A percentile compares a stretch with the other conserved stretches of the same genome.
phyloP scores from a whole-genome alignment of 2,113 vertebrate species.

The Hemiprocne comata region DNA sequence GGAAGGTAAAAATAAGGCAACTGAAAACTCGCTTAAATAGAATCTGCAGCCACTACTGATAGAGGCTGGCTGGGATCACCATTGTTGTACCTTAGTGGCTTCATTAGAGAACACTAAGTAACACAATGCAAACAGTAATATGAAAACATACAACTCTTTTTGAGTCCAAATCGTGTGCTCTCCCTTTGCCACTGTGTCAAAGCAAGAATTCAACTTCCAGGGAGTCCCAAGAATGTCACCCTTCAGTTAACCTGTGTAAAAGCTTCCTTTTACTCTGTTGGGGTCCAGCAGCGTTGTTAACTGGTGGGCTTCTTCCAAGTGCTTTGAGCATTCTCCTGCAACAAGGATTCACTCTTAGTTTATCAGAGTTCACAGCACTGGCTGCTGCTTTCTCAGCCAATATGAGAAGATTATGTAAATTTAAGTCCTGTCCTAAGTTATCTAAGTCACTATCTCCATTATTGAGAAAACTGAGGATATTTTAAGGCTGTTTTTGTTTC shows the following conservation, averaged over 20 bases:
- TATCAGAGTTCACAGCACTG: background rate
- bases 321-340: background rate
- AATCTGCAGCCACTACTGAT: accelerated
- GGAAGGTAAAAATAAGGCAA: background rate
- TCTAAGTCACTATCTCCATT: background rate
- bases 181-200: background rate
- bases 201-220: background rate
- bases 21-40: background rate
- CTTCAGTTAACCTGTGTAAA: background rate
- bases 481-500: background rate
- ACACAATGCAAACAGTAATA: background rate
- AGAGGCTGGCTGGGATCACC: background rate
- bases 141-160: background rate
- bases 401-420: background rate
- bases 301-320: background rate
- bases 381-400: background rate
- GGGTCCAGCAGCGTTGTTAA: background rate
- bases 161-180: background rate
- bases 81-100: background rate
- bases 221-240: background rate
- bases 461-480: background rate
- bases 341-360: background rate
- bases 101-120: background rate
- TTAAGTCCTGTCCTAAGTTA: background rate
- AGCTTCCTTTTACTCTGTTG: background rate